Evolutionary conservation across 2,888 invertebrate species (phyloP).

Genomic region (Heteromurus nitidus): DNA sequence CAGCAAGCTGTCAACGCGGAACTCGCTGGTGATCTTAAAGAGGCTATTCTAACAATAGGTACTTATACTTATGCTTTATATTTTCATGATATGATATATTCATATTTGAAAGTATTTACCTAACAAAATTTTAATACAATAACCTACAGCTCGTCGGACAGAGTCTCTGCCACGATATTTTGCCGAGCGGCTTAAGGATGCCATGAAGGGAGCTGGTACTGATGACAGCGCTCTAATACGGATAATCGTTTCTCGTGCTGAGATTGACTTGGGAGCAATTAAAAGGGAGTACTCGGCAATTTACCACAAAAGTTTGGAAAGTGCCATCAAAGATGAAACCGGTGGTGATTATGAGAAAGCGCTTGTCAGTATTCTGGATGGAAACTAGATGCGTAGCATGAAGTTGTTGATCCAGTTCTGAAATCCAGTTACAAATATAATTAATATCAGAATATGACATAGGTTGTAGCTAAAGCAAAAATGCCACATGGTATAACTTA

Average conservation of each 20-base stretch:
- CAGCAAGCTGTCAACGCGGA: conserved; percentile 83
- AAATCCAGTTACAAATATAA: no score
- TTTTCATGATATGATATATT: neutral
- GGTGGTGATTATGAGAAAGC: conserved; percentile 83
- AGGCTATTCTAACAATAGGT: conserved; percentile 83
- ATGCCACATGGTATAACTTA: no score
- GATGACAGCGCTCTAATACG: conserved; percentile 68
- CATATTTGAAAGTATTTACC: neutral
- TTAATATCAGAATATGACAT: no score
- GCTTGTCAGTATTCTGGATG: conserved; percentile 80
- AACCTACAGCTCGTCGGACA: conserved; percentile 50
- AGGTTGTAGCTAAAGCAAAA: no score
- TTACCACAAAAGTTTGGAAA: conserved; percentile 70
- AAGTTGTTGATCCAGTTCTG: no score
- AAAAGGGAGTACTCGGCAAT: conserved; percentile 68
- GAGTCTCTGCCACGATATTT: conserved; percentile 63
- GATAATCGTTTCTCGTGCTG: conserved; percentile 71
- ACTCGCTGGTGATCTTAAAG: conserved; percentile 80
- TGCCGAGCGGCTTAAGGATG: conserved; percentile 56
- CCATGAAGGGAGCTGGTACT: conserved; percentile 69
- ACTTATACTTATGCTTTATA: conserved; percentile 68
- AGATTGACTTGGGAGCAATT: conserved; percentile 71
- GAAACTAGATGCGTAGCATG: no score
- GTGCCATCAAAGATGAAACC: conserved; percentile 79
- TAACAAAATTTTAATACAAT: neutral